Evolutionary conservation across 2,113 vertebrate genomes (phyloP), one percentile per base, ranked within the genome.

Genomic region (Peucedramus taeniatus): DNA sequence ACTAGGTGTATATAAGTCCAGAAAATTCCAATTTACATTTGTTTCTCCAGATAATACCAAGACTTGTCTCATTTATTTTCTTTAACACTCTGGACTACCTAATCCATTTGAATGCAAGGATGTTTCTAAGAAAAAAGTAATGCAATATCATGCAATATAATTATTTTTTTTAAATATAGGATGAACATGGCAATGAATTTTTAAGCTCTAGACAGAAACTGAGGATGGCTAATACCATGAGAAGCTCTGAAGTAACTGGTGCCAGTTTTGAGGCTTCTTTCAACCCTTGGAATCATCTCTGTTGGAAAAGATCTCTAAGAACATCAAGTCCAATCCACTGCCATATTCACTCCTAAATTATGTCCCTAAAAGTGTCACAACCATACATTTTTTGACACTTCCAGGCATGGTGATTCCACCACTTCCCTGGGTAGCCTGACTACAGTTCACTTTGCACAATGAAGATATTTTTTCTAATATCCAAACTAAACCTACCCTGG

Each of bases 241-340:
- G 15, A 42, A 79, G 22, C 44, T 92, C 75, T 68, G 24, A 92
- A 88, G 14, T 35, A 21, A 64, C 15, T n/a, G 27, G 21, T 56
- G 21, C 5, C 27, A 76, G 33, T 71, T 85, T 24, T n/a, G 31
- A 91, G n/a, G 31, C 15, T 77, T 61, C 60, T 35, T 27, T 27
- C 0, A 0, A 8, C 49, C 11, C 7, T 60, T 0, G 53, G 39
- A 53, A 75, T 45, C 16, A 40, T 26, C 61, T 53, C 53, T 51
- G 28, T 10, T 30, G 17, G n/a, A 75, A 89, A 60, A 60, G 53
- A 68, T 9, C 8, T 53, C 30, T 15, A 27, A 45, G 16, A 82
- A 14, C 28, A 75, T 45, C 7, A 74, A 82, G 30, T 40, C 14
- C 9, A 40, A 68, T 14, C 15, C 39, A 60, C 39, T 61, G 24